Evolutionary conservation across 2,113 vertebrate species (phyloP), one percentile per base, ranked within the genome.

Genomic region (Aleadryas rufinucha): DNA sequence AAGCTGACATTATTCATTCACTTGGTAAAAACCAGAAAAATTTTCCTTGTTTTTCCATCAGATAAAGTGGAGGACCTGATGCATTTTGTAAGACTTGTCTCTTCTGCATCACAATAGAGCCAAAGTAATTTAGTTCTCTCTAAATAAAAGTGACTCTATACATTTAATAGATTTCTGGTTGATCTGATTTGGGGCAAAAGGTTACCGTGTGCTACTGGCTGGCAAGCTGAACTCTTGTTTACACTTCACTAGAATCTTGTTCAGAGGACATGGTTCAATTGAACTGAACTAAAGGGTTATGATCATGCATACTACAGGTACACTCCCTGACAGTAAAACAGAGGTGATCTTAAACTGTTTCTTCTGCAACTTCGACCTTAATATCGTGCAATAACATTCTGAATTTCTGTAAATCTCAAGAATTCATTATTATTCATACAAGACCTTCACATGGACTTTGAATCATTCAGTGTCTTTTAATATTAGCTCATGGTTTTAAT

Each of bases 401-500:
- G 19, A 91, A 93, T 84, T 90, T 76, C 50, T 86, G 17, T 45
- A 87, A 71, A 86, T 49, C 33, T 90, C 7, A 78, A 90, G 77
- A 77, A 54, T 74, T 93, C 39, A 54, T 96, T 92, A 89, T 71
- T 33, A 87, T 57, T 93, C 41, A 50, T 71, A 66, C 27, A 70
- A 84, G 76, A 94, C 41, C 52, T 91, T 79, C 42, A 66, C 7
- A 56, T 54, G 37, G 72, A 74, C 44, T 91, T 96, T 47, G 59
- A 94, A 91, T 89, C 23, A 24, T 77, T 91, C 71, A 47, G 6
- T 70, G 39, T 64, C 66, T 76, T 87, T 84, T 71, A 84, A 86
- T 82, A 94, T 92, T 87, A 92, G 28, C 16, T 95, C 15, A 6
- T 78, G 26, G 35, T 89, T 96, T 92, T 91, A 97, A 93, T 93